Evolutionary conservation across 2,113 vertebrate species (phyloP).

Genomic region (Columbina picui): DNA sequence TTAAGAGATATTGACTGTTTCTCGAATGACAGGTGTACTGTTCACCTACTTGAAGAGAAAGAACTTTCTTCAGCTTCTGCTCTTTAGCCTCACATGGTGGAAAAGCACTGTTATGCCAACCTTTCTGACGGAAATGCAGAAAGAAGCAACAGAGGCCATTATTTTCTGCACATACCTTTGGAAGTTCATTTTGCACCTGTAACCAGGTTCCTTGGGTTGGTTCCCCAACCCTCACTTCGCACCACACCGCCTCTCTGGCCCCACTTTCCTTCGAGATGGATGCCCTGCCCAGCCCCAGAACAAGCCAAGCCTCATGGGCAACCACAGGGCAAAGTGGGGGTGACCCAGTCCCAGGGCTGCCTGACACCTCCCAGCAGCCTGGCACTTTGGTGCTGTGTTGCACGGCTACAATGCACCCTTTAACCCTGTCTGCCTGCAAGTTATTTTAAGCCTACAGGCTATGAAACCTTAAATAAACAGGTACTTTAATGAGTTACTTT

Average conservation of each 20-base stretch:
- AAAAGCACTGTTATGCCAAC: not conserved
- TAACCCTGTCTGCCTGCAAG: not conserved
- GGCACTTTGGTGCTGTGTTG: accelerated
- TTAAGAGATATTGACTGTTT: not conserved
- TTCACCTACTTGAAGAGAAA: not conserved
- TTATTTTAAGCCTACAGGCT: not conserved
- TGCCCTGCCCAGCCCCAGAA: not conserved
- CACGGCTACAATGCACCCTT: not conserved
- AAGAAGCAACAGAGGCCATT: not conserved
- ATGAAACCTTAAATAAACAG: not conserved
- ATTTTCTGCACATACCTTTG: not conserved
- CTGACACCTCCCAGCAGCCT: not conserved
- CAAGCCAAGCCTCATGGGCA: not conserved
- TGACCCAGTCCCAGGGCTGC: not conserved
- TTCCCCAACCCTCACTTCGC: accelerated
- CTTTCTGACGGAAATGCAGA: not conserved
- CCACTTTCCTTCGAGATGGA: accelerated
- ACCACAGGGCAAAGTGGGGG: accelerated
- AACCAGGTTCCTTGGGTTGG: not conserved
- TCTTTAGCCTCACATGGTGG: not conserved
- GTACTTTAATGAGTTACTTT: not conserved
- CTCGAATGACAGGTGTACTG: not conserved
- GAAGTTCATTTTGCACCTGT: not conserved
- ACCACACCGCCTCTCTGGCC: accelerated
- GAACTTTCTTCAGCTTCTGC: not conserved